These are phyloP conservation scores for Nephila pilipes DNA, from an alignment of 1,140 invertebrate genomes.

Conservation along the genomic window DNA sequence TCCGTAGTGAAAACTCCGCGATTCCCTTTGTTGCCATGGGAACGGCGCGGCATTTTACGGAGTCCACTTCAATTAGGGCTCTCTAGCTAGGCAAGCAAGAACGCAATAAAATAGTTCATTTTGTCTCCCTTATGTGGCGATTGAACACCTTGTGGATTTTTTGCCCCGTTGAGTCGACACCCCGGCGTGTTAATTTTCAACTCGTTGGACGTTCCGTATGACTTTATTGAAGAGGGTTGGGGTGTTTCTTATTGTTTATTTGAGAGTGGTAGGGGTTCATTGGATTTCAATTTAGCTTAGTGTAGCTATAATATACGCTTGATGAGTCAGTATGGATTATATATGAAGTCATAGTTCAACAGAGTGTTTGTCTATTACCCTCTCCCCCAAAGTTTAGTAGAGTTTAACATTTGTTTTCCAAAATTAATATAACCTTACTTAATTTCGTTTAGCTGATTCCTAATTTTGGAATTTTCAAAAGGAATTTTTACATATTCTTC, in stretches of 20 bases:
- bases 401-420: too few relatives aligned
- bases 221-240: not conserved
- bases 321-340: too few relatives aligned
- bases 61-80: conserved; percentile 72
- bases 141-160: conserved; percentile 23
- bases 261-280: not conserved
- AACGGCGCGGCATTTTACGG: conserved; percentile 38
- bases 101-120: conserved; percentile 52
- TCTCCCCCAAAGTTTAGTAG: too few relatives aligned
- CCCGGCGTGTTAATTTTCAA: conserved; percentile 55
- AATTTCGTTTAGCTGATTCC: too few relatives aligned
- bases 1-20: conserved; percentile 30
- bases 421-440: too few relatives aligned
- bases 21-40: conserved; percentile 42
- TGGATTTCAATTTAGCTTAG: not conserved
- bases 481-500: too few relatives aligned
- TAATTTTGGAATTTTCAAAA: too few relatives aligned
- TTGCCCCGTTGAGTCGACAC: not conserved
- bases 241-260: not conserved
- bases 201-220: not conserved
- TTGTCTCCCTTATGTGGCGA: not conserved
- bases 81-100: not conserved
- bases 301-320: not conserved
- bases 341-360: too few relatives aligned
- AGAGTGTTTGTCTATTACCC: too few relatives aligned